Base-by-base conservation (phyloP, 2,797 vertebrate species). In the Babyrousa celebensis region DNA sequence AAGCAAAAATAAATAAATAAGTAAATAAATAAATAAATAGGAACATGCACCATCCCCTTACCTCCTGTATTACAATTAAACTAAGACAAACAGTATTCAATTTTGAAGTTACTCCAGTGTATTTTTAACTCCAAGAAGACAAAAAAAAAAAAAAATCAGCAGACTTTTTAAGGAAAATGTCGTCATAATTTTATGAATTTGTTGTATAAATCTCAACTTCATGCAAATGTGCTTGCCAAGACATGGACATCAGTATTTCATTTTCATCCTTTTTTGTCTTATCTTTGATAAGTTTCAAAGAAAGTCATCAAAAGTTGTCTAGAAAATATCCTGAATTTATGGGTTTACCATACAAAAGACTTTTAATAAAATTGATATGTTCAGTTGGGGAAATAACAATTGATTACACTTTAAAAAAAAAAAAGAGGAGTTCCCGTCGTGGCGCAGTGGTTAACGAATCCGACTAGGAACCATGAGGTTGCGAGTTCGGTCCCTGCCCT, bases 261-360 rank as follows among this genome's bases (percentile, higher is more conserved):
- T 32, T 89, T 80, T 77, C n/a, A 65, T 78, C n/a, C 79, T 78
- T 85, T 60, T 78, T 85, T 60, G 12, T 40, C 68, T 96, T 94
- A 27, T 87, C 48, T 82, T 92, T 74, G 74, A 74, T 91, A 71
- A 75, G 29, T 96, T 96, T 96, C 25, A 84, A 86, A 85, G 25
- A 85, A 75, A 74, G 32, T 77, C 40, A 74, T 16, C 70, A 84
- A n/a, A 2, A 74, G 15, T 84, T 95, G 25, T 65, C 54, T 89
- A 67, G 8, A 14, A 95, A 91, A 60, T 18, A 87, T 16, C 68
- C 25, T 52, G 29, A 60, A 87, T 70, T n/a, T 58, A 43, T 4
- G 15, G 68, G 40, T 71, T 80, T 93, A 48, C 16, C 12, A 92
- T 52, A 63, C 21, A 14, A 0, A 71, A 84, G 29, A 79, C 4